Base-by-base conservation (phyloP, 2,888 invertebrate species). In the Dicranocentrus wangi region DNA sequence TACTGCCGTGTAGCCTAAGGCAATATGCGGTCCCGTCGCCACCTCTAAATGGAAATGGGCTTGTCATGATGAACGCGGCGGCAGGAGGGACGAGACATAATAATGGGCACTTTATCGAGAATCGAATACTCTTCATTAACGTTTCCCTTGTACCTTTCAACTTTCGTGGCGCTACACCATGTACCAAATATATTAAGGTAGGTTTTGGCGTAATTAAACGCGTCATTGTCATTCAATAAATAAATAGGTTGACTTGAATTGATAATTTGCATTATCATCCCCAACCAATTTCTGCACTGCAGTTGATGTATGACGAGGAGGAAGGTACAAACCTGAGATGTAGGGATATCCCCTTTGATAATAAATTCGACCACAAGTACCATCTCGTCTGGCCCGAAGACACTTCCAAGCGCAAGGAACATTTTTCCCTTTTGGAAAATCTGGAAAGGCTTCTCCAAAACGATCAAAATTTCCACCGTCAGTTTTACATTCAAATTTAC, bases 401-500 rank as follows among this genome's bases (percentile, higher is more conserved):
- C n/a, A 47, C 60, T 42, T 23, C 39, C 25, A 72, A 73, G 47
- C 60, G 81, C 25, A 83, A 83, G 47, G 72, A 77, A n/a, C 47
- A 77, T 42, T 83, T 81, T 58, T 81, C 81, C 5, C 53, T 83
- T 8, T 51, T 76, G 17, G 77, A 78, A 15, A 83, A 77, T 43
- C 47, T 83, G n/a, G 83, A 81, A 58, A 72, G 72, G 27, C 78
- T 81, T 23, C 70, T 83, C 0, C 47, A 72, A 51, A 76, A 81
- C 19, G 83, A 83, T 43, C 77, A 83, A 47, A 65, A 42, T 2
- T 58, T 70, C 25, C 81, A 58, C 51, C 77, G 73, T 27, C 77
- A 77, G 32, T 83, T 83, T 42, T 83, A 76, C 61, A 81, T 83
- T 66, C 83, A 83, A 55, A 58, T 83, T 28, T 83, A 81, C 60